Conservation (phyloP, 2,113 vertebrate genomes). For the Vidua macroura region DNA sequence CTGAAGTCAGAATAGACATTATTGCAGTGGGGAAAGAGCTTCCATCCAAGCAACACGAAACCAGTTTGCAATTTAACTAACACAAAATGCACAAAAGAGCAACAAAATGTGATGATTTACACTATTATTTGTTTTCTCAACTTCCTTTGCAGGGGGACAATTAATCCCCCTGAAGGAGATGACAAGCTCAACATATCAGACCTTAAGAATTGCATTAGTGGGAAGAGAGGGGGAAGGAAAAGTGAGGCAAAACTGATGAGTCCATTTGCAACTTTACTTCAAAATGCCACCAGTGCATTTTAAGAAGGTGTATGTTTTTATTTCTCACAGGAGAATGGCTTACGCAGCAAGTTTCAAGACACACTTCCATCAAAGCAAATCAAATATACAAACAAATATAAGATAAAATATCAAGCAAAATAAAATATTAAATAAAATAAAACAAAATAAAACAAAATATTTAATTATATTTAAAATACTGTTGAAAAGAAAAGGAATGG, state of each 20-base stretch:
- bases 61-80: neutral
- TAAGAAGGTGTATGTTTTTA: neutral
- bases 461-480: neutral
- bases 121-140: neutral
- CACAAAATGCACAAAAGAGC: neutral
- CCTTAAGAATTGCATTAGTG: neutral
- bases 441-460: neutral
- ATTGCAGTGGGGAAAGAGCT: neutral
- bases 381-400: neutral
- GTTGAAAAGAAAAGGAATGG: neutral
- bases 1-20: neutral
- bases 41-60: neutral
- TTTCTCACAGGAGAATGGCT: neutral
- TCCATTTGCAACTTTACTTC: neutral
- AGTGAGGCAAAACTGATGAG: neutral
- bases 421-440: neutral
- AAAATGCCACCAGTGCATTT: neutral
- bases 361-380: neutral
- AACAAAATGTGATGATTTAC: neutral
- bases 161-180: neutral
- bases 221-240: neutral
- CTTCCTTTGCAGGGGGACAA: neutral
- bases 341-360: neutral
- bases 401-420: neutral
- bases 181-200: neutral